Conservation (phyloP, 2,113 vertebrate genomes). For the Istiophorus platypterus region DNA sequence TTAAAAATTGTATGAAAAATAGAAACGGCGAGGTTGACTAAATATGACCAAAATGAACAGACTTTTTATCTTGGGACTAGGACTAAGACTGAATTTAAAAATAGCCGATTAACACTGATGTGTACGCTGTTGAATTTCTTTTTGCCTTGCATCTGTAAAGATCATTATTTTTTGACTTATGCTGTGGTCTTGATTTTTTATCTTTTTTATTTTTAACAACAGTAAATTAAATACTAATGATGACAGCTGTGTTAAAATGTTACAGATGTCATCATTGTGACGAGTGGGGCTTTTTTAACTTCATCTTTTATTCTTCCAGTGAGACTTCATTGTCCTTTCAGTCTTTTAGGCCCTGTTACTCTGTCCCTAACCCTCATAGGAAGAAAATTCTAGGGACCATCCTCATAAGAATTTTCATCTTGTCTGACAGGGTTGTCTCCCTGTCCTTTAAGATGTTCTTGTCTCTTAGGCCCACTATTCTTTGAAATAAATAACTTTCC, state of each 20-base stretch:
- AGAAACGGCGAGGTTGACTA: too few relatives aligned
- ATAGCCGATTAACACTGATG: neutral
- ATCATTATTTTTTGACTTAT: conserved; percentile 3
- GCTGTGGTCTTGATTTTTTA: neutral
- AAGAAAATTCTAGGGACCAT: conserved; percentile 21
- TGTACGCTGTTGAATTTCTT: neutral
- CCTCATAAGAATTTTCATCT: conserved; percentile 28
- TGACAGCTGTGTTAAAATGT: conserved; percentile 39
- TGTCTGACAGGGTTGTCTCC: conserved; percentile 30
- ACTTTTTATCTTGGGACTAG: too few relatives aligned
- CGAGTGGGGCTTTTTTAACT: conserved; percentile 26
- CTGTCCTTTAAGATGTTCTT: conserved; percentile 16
- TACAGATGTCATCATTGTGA: conserved; percentile 52
- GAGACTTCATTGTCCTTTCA: conserved; percentile 39
- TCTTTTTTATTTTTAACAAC: conserved; percentile 1
- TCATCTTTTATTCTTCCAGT: conserved; percentile 51
- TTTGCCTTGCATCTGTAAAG: neutral
- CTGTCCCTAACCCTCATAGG: conserved; percentile 18
- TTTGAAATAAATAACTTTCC: conserved; percentile 8
- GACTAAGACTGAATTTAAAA: too few relatives aligned
- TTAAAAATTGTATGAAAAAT: neutral
- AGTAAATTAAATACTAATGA: conserved; percentile 25
- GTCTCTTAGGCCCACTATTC: conserved; percentile 8
- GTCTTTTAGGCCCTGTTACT: conserved; percentile 30
- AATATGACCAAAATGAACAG: too few relatives aligned